phyloP scores from a whole-genome alignment of 2,888 invertebrate species.

The Synergus laeviventris region DNA sequence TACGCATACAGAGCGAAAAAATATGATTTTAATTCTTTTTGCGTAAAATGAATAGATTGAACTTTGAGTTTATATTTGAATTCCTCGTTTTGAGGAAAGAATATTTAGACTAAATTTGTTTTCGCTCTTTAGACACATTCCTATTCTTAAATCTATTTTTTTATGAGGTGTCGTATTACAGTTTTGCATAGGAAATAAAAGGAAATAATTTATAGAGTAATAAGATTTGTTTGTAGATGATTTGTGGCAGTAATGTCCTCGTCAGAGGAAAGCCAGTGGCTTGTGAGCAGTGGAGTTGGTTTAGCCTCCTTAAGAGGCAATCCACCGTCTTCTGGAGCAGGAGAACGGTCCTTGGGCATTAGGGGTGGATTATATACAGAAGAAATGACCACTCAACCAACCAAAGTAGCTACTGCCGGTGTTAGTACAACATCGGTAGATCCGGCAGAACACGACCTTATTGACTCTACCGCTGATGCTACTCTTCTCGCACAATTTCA shows the following conservation, averaged over 20 bases:
- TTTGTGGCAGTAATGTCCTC: constrained; percentile 77
- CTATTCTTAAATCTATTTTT: too few species aligned
- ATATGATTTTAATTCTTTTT: background rate
- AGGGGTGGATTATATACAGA: constrained; percentile 75
- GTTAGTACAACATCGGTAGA: constrained; percentile 74
- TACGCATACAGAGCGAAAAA: too few species aligned
- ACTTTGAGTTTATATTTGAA: too few species aligned
- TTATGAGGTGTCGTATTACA: background rate
- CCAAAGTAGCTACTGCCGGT: constrained; percentile 67
- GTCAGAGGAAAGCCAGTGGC: constrained; percentile 80
- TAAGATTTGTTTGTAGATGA: constrained; percentile 63
- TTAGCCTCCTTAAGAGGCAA: constrained; percentile 54
- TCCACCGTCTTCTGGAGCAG: constrained; percentile 55
- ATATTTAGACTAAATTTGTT: too few species aligned
- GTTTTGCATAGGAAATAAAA: background rate
- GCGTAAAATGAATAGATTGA: too few species aligned
- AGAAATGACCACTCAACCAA: constrained; percentile 74
- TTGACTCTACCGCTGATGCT: constrained; percentile 79
- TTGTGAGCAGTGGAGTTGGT: constrained; percentile 68
- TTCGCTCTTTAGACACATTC: too few species aligned
- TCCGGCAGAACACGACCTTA: constrained; percentile 76
- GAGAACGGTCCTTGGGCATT: constrained; percentile 58
- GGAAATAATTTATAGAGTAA: background rate
- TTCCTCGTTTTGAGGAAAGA: too few species aligned
- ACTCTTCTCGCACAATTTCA: constrained; percentile 85